These are phyloP conservation scores for Micoletzkya japonica DNA, from an alignment of 2,888 invertebrate species.

Conservation along the genomic window DNA sequence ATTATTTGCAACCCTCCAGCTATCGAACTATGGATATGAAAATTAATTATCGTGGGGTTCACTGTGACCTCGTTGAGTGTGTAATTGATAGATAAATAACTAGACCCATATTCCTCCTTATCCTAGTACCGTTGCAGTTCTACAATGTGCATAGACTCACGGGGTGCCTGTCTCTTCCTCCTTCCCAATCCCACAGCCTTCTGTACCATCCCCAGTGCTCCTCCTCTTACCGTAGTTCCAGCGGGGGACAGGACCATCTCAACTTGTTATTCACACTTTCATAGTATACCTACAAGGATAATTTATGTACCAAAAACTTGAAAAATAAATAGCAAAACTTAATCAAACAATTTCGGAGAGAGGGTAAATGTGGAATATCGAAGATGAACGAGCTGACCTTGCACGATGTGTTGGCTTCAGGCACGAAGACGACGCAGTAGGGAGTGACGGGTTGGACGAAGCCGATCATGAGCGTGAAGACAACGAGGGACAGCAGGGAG, in stretches of 20 bases:
- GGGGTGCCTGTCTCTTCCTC: constrained; percentile 26
- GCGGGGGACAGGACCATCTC: constrained; percentile 42
- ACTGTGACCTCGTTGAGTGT: background rate
- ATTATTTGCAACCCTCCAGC: background rate
- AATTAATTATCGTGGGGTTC: background rate
- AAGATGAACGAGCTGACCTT: constrained; percentile 28
- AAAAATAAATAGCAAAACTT: background rate
- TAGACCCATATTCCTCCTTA: background rate
- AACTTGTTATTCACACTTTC: too few species aligned
- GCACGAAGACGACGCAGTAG: constrained; percentile 49
- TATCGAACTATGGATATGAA: background rate
- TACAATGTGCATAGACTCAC: background rate
- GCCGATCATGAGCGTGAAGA: constrained; percentile 91
- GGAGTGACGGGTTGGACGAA: constrained; percentile 92
- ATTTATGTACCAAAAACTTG: background rate
- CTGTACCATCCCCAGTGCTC: constrained; percentile 58
- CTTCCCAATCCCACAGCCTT: constrained; percentile 33
- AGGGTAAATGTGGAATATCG: background rate
- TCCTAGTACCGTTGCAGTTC: background rate
- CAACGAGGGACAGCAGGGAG: constrained; percentile 90
- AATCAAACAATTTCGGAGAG: background rate
- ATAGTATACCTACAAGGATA: background rate
- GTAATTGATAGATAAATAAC: too few species aligned
- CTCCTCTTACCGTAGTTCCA: constrained; percentile 48
- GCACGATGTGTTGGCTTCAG: constrained; percentile 20